phyloP scores from a whole-genome alignment of 2,797 vertebrate genomes.

The Harpagifer antarcticus region DNA sequence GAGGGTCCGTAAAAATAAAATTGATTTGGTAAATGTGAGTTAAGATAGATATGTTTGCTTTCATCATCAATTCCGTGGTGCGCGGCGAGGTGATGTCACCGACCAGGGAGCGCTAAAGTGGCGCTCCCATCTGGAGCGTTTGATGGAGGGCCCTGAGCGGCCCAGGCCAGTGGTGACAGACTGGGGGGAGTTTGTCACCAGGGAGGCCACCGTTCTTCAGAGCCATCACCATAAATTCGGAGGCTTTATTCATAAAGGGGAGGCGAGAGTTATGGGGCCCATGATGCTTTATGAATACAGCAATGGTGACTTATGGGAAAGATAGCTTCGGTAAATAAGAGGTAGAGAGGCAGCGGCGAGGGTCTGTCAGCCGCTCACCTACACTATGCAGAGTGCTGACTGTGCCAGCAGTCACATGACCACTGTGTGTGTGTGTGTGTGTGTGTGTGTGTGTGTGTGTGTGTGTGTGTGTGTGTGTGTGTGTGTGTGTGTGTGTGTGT shows the following conservation, averaged over 20 bases:
- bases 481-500: neutral
- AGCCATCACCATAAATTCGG: conserved; percentile 97
- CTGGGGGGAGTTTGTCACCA: conserved; percentile 93
- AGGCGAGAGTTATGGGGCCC: conserved; percentile 77
- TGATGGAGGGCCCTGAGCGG: conserved; percentile 92
- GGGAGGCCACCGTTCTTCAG: conserved; percentile 93
- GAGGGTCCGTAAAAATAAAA: conserved; percentile 97
- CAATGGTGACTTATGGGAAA: conserved; percentile 94
- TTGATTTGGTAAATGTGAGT: conserved; percentile 99
- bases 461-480: neutral
- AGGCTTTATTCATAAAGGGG: conserved; percentile 91
- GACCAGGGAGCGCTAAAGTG: conserved; percentile 96
- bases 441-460: neutral
- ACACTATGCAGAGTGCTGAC: conserved; percentile 64
- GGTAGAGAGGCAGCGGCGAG: conserved; percentile 67
- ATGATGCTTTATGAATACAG: conserved; percentile 96
- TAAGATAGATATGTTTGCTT: conserved; percentile 99
- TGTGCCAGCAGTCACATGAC: conserved; percentile 12
- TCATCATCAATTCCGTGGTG: conserved; percentile 97
- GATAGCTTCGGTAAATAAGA: conserved; percentile 95
- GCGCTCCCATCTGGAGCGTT: conserved; percentile 92
- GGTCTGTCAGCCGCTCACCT: conserved; percentile 80
- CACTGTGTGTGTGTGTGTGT: neutral
- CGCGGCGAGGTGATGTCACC: conserved; percentile 97
- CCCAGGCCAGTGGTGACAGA: conserved; percentile 87